Conservation (phyloP, 2,888 invertebrate genomes). For the Mythimna loreyi region DNA sequence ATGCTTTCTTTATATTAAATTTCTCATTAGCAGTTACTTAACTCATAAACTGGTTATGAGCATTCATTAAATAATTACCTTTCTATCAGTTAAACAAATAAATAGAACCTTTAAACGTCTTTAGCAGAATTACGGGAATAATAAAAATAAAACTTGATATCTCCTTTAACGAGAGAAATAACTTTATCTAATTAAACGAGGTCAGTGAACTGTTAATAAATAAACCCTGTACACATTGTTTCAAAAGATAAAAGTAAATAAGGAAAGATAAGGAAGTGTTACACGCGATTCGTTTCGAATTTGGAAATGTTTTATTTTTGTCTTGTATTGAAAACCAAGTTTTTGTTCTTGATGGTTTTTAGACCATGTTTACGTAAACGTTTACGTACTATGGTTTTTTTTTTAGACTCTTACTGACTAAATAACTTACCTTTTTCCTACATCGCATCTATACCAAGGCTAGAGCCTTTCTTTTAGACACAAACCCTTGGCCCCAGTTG, state of each 20-base stretch:
- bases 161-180: conserved; percentile 65
- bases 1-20: no score
- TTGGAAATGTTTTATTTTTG: conserved; percentile 20
- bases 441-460: no score
- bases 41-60: not conserved
- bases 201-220: conserved; percentile 75
- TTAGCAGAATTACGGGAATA: conserved; percentile 21
- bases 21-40: not conserved
- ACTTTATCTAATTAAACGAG: conserved; percentile 73
- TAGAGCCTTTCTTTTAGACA: no score
- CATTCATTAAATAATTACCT: conserved; percentile 9
- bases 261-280: conserved; percentile 55
- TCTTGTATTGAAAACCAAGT: not conserved
- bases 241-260: conserved; percentile 62
- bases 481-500: no score
- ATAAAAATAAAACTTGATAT: conserved; percentile 54
- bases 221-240: conserved; percentile 66
- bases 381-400: no score
- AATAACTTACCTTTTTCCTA: no score
- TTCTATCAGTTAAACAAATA: conserved; percentile 2
- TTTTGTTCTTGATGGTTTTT: no score
- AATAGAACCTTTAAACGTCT: conserved; percentile 7
- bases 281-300: conserved; percentile 43
- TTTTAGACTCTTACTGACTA: no score
- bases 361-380: no score